Conservation (phyloP, 2,797 vertebrate genomes). For the Todus mexicanus region DNA sequence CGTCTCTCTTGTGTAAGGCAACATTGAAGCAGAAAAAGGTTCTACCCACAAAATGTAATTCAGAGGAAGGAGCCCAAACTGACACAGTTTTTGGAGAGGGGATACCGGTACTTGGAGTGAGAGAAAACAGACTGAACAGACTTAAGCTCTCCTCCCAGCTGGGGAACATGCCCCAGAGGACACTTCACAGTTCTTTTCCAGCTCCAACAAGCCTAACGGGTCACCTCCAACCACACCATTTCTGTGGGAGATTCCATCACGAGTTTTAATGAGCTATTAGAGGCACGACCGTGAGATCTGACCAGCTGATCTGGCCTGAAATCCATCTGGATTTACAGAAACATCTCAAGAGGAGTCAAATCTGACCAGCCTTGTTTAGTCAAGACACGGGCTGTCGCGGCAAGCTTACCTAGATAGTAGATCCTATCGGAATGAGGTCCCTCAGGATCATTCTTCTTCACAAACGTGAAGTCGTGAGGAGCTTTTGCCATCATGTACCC, state of each 20-base stretch:
- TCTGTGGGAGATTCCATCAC: not conserved
- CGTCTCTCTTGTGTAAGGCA: not conserved
- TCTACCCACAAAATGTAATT: not conserved
- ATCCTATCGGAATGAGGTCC: conserved; percentile 79
- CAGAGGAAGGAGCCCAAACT: not conserved
- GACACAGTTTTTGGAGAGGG: not conserved
- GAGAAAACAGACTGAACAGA: not conserved
- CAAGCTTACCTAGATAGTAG: conserved; percentile 81
- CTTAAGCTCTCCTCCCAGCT: not conserved
- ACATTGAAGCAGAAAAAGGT: not conserved
- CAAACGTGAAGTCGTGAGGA: conserved; percentile 81
- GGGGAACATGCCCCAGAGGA: not conserved
- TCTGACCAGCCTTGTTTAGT: not conserved
- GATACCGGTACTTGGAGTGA: not conserved
- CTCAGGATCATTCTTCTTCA: conserved; percentile 79
- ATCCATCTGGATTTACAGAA: not conserved
- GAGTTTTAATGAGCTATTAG: not conserved
- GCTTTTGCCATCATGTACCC: conserved; percentile 83
- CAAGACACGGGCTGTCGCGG: not conserved
- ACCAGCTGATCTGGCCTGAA: not conserved
- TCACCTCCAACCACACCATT: not conserved
- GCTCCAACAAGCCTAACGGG: not conserved
- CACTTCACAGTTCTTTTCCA: not conserved
- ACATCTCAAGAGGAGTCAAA: not conserved
- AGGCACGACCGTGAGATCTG: not conserved